Percentiles rank a stretch among this genome's conserved stretches.
These are phyloP conservation scores for human DNA, from an alignment of 2,113 vertebrate genomes.

Conservation along the genomic window GRCh38 chr11:60525501-60526000, in stretches of 20 bases:
- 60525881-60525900: slow-evolving; percentile 17
- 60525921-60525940: background rate
- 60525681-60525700: background rate
- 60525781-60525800: background rate
- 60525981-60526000: background rate
- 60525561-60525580: background rate
- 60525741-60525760: background rate
- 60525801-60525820: background rate
- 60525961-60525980: background rate
- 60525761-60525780: background rate
- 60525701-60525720: background rate
- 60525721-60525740: background rate
- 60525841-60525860: background rate
- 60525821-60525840: background rate
- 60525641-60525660: background rate
- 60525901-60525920: slow-evolving; percentile 4
- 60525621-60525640: background rate
- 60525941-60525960: background rate
- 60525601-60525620: background rate
- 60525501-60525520: background rate
- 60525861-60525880: background rate
- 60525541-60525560: background rate
- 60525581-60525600: background rate
- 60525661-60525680: slow-evolving; percentile 13
- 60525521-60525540: slow-evolving; percentile 1